phyloP scores from a whole-genome alignment of 2,113 vertebrate genomes.

The Onychostruthus taczanowskii region DNA sequence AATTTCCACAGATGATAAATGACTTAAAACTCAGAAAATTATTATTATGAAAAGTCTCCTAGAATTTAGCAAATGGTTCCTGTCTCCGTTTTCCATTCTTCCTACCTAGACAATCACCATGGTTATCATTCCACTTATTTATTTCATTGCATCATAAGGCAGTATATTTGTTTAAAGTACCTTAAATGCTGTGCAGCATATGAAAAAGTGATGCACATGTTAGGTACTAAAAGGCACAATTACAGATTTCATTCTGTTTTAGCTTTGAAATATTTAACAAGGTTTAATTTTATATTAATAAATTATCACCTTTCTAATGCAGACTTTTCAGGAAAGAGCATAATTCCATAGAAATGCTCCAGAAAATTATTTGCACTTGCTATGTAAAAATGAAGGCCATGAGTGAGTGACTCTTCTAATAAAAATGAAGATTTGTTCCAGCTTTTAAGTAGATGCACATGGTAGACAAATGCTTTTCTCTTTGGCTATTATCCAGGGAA shows the following conservation, averaged over 20 bases:
- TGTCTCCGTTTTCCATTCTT: not conserved
- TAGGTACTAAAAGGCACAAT: not conserved
- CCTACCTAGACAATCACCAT: not conserved
- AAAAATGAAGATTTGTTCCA: constrained; percentile 59
- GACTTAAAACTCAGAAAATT: not conserved
- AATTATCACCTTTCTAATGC: not conserved
- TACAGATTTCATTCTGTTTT: not conserved
- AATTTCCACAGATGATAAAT: not conserved
- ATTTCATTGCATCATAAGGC: not conserved
- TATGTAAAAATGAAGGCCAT: not conserved
- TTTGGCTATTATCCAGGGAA: constrained; percentile 32
- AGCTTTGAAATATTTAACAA: not conserved
- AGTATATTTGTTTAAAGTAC: not conserved
- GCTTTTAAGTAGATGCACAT: constrained; percentile 57
- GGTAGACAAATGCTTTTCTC: constrained; percentile 40
- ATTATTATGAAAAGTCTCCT: not conserved
- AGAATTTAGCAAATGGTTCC: not conserved
- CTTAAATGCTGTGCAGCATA: not conserved
- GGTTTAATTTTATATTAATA: not conserved
- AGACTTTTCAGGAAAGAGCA: not conserved
- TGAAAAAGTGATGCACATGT: not conserved
- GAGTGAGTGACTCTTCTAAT: constrained; percentile 27
- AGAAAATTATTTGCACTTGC: constrained; percentile 45
- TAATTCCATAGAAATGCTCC: not conserved
- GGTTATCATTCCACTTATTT: not conserved